Conservation (phyloP, 64 coral and sea anemone species). For the Actinia tenebrosa region DNA sequence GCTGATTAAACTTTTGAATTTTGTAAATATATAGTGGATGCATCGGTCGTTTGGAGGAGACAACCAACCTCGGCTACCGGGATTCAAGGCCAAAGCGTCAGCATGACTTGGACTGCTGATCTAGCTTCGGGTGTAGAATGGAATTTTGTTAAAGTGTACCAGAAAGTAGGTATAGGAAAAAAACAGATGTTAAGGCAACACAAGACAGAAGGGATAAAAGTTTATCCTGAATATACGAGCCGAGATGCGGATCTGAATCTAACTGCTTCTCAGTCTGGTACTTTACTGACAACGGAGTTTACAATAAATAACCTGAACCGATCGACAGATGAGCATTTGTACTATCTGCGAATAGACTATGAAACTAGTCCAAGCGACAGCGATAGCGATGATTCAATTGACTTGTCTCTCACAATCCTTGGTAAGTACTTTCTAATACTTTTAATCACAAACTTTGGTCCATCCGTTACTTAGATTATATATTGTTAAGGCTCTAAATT, state of each 20-base stretch:
- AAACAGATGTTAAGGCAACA: too few species aligned
- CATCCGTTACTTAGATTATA: too few species aligned
- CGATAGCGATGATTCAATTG: background rate
- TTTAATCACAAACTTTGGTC: too few species aligned
- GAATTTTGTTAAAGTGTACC: background rate
- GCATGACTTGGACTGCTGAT: background rate
- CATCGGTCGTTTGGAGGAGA: background rate
- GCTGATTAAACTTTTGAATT: too few species aligned
- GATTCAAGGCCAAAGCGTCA: background rate
- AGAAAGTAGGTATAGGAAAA: background rate
- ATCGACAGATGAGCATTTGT: background rate
- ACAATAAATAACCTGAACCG: background rate
- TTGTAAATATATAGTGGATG: too few species aligned
- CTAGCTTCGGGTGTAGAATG: background rate
- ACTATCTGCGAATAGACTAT: background rate
- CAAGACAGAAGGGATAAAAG: background rate
- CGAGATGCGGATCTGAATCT: background rate
- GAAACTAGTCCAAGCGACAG: background rate
- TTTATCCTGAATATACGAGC: background rate
- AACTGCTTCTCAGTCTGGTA: background rate
- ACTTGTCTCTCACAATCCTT: background rate
- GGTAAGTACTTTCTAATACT: background rate
- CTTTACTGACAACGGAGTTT: background rate
- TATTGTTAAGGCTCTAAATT: too few species aligned
- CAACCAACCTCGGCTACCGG: background rate